Conservation (phyloP, 23 tunicate species). For the Phallusia fumigata region DNA sequence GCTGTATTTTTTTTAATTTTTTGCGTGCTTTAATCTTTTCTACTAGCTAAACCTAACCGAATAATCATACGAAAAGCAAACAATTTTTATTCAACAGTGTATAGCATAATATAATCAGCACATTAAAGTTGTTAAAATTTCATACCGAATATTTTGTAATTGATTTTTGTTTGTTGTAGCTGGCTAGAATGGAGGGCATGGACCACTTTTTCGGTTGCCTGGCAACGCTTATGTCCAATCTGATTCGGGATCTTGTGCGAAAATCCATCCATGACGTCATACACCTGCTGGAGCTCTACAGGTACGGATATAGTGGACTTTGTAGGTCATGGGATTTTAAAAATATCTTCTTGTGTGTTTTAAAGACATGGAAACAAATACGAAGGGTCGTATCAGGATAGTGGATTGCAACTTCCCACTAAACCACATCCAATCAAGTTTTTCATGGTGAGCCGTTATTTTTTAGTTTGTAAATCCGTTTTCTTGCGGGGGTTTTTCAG, state of each 20-base stretch:
- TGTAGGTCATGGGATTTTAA: not conserved
- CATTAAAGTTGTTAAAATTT: no score
- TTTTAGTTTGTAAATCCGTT: no score
- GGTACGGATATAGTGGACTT: not conserved
- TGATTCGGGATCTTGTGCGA: slow-evolving; percentile 71
- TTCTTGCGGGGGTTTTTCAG: no score
- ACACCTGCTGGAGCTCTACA: slow-evolving; percentile 60
- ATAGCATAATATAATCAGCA: no score
- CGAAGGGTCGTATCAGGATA: slow-evolving; percentile 60
- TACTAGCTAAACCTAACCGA: no score
- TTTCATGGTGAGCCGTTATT: slow-evolving; percentile 50
- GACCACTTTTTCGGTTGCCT: slow-evolving; percentile 85
- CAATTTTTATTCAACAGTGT: no score
- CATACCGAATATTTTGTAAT: no score
- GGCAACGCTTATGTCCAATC: slow-evolving; percentile 81
- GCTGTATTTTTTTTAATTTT: no score
- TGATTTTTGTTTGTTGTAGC: slow-evolving; percentile 13
- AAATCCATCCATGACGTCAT: slow-evolving; percentile 83
- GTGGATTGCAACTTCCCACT: slow-evolving; percentile 80
- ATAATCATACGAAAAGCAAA: no score
- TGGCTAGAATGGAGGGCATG: slow-evolving; percentile 64
- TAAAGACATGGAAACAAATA: slow-evolving; percentile 76
- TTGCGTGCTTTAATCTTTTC: no score
- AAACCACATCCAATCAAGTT: slow-evolving; percentile 64
- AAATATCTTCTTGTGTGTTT: not conserved